phyloP scores from a whole-genome alignment of 2,113 vertebrate species.

The Pristiophorus japonicus region DNA sequence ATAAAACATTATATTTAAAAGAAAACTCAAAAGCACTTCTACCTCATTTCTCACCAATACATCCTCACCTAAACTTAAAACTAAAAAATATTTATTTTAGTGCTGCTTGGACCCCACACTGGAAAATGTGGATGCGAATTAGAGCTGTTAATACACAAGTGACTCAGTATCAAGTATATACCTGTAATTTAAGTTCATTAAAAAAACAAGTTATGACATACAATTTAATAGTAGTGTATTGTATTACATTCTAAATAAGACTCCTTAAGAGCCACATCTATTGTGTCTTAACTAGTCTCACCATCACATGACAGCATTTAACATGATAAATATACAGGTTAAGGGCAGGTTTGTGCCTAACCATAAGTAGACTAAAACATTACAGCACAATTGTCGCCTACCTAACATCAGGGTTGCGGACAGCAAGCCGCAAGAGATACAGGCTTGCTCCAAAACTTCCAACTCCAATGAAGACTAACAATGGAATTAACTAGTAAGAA shows the following conservation, averaged over 20 bases:
- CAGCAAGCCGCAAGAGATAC: slow-evolving; percentile 71
- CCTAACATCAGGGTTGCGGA: slow-evolving; percentile 83
- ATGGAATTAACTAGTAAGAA: slow-evolving; percentile 71
- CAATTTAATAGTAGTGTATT: neutral
- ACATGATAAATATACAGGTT: neutral
- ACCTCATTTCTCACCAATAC: neutral
- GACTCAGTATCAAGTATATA: neutral
- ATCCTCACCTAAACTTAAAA: neutral
- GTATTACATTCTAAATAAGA: neutral
- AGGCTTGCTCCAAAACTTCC: slow-evolving; percentile 65
- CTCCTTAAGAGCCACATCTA: neutral
- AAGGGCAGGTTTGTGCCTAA: neutral
- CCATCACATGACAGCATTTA: neutral
- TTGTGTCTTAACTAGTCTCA: neutral
- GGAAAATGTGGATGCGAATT: neutral
- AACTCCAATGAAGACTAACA: slow-evolving; percentile 77
- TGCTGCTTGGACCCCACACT: neutral
- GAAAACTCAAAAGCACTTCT: neutral
- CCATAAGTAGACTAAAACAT: neutral
- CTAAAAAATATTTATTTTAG: neutral
- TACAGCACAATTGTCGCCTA: slow-evolving; percentile 48
- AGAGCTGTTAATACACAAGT: neutral
- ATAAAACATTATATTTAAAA: neutral
- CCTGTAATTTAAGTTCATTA: neutral
- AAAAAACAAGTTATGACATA: neutral